Conservation (phyloP, 1,140 invertebrate genomes). For the Pachyrhynchus sulphureomaculatus region DNA sequence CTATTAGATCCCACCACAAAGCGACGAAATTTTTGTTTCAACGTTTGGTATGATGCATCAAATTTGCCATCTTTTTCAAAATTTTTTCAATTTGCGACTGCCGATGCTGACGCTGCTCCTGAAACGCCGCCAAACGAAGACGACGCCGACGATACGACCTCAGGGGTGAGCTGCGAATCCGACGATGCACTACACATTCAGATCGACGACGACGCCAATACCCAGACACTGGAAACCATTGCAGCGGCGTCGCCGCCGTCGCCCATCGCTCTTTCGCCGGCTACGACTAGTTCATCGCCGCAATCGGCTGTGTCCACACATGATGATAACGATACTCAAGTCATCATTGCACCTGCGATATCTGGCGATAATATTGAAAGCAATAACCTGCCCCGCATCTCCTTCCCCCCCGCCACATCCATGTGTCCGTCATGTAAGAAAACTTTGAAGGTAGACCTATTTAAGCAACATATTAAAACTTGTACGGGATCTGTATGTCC, state of each 20-base stretch:
- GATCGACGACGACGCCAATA: too few species aligned
- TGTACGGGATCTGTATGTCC: too few species aligned
- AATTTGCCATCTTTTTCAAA: not conserved
- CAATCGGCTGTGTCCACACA: not conserved
- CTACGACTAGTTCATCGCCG: not conserved
- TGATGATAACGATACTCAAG: not conserved
- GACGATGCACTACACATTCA: too few species aligned
- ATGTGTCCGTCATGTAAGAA: not conserved
- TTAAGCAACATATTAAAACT: not conserved
- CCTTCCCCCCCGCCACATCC: not conserved
- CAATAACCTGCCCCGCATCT: not conserved
- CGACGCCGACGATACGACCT: not conserved
- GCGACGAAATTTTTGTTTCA: not conserved
- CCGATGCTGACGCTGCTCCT: not conserved
- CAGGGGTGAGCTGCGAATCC: too few species aligned
- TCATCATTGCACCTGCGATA: not conserved
- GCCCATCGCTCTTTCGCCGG: not conserved
- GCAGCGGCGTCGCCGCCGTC: not conserved
- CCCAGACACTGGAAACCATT: not conserved
- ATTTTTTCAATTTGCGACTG: not conserved
- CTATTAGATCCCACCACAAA: not conserved
- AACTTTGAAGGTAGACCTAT: not conserved
- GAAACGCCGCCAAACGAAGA: not conserved
- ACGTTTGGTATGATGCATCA: not conserved
- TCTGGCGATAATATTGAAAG: not conserved